Base-by-base conservation (phyloP, 2,797 vertebrate species). In the Intellagama lesueurii region DNA sequence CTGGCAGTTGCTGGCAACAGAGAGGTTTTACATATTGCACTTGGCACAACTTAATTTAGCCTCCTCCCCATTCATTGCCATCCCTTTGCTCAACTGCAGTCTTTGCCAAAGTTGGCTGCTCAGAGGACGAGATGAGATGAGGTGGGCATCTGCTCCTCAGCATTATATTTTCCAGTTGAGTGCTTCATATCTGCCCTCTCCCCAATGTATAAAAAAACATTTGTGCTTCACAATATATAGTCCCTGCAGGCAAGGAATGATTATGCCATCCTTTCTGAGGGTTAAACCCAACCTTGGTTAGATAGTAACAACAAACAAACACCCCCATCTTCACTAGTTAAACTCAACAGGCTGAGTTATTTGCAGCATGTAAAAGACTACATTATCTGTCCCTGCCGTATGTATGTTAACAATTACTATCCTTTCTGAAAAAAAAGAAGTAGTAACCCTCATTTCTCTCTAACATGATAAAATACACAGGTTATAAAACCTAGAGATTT, bases 61-160 rank as follows among this genome's bases (percentile, higher is more conserved):
- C 30, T 28, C 49, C 19, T 69, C n/a, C 69, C 49, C 30, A 7
- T 22, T 66, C 35, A 56, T 16, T 75, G 19, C 35, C n/a, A 76
- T 66, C 4, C 2, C 1, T 44, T 80, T 72, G 77, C 68, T 85
- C 32, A 64, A 64, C 28, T 70, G 12, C 35, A 70, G 5, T 44
- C 47, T 60, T n/a, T 80, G 47, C 85, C 79, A 76, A 69, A 49
- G 17, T 44, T n/a, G 44, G 19, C 60, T n/a, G 60, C 16, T 40
- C 77, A 30, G 44, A 44, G 73, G 60, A 8, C 64, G 44, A 70
- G 35, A 52, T 66, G 4, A 75, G 64, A 81, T 76, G 40, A 81
- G 44, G 85, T 76, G 56, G 88, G 19, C 69, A 86, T 69, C 75
- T 85, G 82, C 32, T 85, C 28, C n/a, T 24, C n/a, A 28, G 78